These are phyloP conservation scores for Anagyrus pseudococci DNA, from an alignment of 2,888 invertebrate genomes.

Conservation along the genomic window DNA sequence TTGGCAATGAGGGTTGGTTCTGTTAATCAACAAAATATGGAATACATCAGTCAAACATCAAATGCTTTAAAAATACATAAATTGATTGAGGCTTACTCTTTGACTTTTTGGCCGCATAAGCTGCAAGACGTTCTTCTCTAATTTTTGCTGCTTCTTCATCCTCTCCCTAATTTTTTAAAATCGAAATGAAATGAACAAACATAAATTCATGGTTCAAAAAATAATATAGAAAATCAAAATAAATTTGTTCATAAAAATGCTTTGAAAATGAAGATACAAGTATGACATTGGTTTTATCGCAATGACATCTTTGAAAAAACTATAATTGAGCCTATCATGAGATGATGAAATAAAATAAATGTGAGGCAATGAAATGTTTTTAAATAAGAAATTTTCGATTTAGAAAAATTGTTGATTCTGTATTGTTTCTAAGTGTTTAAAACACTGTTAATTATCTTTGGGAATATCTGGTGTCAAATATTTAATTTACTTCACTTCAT, in stretches of 20 bases:
- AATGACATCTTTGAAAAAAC: conserved; percentile 5
- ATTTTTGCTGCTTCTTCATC: conserved; percentile 76
- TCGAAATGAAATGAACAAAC: conserved; percentile 13
- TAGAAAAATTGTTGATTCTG: background rate
- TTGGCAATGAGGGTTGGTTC: conserved; percentile 91
- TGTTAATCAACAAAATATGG: conserved; percentile 52
- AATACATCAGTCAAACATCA: background rate
- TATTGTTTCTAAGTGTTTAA: background rate
- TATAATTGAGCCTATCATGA: conserved; percentile 18
- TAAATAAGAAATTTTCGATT: background rate
- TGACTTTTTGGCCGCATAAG: conserved; percentile 89
- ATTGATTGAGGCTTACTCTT: conserved; percentile 69
- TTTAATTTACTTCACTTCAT: conserved; percentile 25
- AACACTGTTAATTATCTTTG: conserved; percentile 39
- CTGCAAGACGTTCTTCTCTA: conserved; percentile 84
- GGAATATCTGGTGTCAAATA: conserved; percentile 56
- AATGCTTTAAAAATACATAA: background rate
- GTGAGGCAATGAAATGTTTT: background rate
- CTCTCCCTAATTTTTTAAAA: conserved; percentile 65
- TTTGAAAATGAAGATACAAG: conserved; percentile 3
- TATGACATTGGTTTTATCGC: conserved; percentile 4
- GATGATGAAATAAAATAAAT: conserved; percentile 17
- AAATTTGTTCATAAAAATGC: conserved; percentile 6
- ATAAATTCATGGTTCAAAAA: background rate
- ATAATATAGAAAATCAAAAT: conserved; percentile 3